phyloP scores from a whole-genome alignment of 53 echinoderm and acorn worm species.

The Luidia sarsii region DNA sequence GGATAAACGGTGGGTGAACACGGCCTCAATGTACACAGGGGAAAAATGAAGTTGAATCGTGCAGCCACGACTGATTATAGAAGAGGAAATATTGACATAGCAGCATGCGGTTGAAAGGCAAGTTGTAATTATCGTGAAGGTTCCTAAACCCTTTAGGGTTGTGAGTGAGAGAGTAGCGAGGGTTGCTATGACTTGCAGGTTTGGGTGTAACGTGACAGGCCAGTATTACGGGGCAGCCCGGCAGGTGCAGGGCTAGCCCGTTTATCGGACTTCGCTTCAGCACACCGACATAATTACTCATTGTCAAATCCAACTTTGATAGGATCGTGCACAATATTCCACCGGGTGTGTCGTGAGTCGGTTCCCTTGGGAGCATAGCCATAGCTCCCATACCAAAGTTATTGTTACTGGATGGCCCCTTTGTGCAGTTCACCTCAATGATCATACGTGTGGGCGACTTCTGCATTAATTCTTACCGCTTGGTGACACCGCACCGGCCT shows the following conservation, averaged over 20 bases:
- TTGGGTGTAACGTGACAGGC: too few relatives aligned
- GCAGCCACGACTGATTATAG: conserved; percentile 19
- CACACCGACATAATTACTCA: conserved; percentile 23
- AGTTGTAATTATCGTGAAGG: conserved; percentile 9
- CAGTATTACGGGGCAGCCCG: too few relatives aligned
- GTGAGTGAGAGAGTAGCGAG: too few relatives aligned
- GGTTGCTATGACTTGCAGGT: too few relatives aligned
- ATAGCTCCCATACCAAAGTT: conserved; percentile 37
- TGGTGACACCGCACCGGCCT: conserved; percentile 4
- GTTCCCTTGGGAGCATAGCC: too few relatives aligned
- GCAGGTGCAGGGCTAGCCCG: background rate
- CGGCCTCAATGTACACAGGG: background rate
- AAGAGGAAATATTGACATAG: conserved; percentile 35
- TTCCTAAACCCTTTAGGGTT: too few relatives aligned
- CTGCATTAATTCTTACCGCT: conserved; percentile 28
- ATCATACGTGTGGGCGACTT: conserved; percentile 38
- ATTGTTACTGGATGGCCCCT: conserved; percentile 27
- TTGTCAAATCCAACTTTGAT: conserved; percentile 27
- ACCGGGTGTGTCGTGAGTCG: conserved; percentile 50
- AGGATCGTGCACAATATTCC: conserved; percentile 23
- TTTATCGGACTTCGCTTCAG: background rate
- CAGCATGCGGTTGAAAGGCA: conserved; percentile 33
- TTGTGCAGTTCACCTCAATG: conserved; percentile 28
- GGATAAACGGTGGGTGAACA: background rate
- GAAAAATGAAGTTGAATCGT: conserved; percentile 12